phyloP scores from a whole-genome alignment of 1,140 invertebrate genomes.

The Halesus radiatus region DNA sequence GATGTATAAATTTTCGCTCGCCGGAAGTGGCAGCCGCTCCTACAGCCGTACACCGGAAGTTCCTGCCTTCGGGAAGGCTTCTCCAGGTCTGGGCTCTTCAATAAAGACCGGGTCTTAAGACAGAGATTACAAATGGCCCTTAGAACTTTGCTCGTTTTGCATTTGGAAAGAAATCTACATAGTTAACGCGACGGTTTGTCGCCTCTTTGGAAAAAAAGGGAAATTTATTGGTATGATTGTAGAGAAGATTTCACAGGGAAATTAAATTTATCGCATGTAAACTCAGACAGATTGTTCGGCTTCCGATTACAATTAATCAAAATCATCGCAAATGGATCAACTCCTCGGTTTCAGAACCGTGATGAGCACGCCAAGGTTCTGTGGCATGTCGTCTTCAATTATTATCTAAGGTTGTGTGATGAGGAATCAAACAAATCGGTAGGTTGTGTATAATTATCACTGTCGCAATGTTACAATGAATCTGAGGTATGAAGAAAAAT shows the following conservation, averaged over 20 bases:
- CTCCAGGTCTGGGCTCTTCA: constrained; percentile 18
- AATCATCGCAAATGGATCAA: too few relatives aligned
- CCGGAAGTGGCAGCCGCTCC: constrained; percentile 40
- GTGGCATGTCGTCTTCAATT: too few relatives aligned
- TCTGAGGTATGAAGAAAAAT: too few relatives aligned
- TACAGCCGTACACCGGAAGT: constrained; percentile 31
- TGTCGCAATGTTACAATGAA: too few relatives aligned
- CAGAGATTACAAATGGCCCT: not conserved
- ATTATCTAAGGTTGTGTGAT: too few relatives aligned
- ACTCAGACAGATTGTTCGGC: not conserved
- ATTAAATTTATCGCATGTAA: not conserved
- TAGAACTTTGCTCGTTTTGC: not conserved
- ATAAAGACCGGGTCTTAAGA: not conserved
- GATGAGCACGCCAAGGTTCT: too few relatives aligned
- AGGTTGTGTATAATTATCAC: too few relatives aligned
- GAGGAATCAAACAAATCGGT: too few relatives aligned
- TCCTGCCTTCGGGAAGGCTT: constrained; percentile 9
- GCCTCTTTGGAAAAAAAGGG: not conserved
- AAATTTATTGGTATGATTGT: not conserved
- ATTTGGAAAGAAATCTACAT: not conserved
- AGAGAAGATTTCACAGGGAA: too few relatives aligned
- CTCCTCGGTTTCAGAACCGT: too few relatives aligned
- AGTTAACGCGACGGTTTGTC: not conserved
- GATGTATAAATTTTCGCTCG: constrained; percentile 52
- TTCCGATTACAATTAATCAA: too few relatives aligned